Evolutionary conservation across 1,140 invertebrate genomes (phyloP).

Genomic region (fruit fly (Drosophila melanogaster)): Release_6_plus_ISO1_MT NC_004354.4:18154501-18155000

Average conservation of each 20-base stretch:
- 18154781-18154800: conserved; percentile 11
- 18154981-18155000: conserved; percentile 59
- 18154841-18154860: not conserved
- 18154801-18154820: conserved; percentile 1
- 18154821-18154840: not conserved
- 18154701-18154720: conserved; percentile 13
- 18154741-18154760: conserved; percentile 45
- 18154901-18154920: conserved; percentile 23
- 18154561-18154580: no score
- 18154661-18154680: conserved; percentile 45
- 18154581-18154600: not conserved
- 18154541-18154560: no score
- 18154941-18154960: conserved; percentile 65
- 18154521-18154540: no score
- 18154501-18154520: no score
- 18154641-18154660: conserved; percentile 33
- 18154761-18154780: conserved; percentile 20
- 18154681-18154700: conserved; percentile 36
- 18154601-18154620: not conserved
- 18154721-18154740: conserved; percentile 39
- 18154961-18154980: conserved; percentile 72
- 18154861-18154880: conserved; percentile 11
- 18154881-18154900: conserved; percentile 7
- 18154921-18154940: conserved; percentile 17
- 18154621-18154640: conserved; percentile 8